Conservation (phyloP, 2,113 vertebrate species). For the Pionites leucogaster region DNA sequence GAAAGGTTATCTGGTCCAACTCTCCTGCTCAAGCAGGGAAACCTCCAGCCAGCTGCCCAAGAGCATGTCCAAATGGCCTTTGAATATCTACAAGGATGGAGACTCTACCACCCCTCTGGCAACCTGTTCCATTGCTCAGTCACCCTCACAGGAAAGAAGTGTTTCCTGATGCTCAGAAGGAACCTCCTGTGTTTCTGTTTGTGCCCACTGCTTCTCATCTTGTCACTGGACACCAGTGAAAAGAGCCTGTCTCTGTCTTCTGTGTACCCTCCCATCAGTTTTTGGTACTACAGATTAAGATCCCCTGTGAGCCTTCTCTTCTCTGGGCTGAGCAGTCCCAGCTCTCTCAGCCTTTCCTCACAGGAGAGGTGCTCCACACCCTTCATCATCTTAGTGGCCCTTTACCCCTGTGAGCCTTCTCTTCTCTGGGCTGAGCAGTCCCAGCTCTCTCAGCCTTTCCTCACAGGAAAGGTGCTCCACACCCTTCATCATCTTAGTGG, state of each 20-base stretch:
- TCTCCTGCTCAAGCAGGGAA: background rate
- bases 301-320: background rate
- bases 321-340: background rate
- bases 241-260: background rate
- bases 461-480: background rate
- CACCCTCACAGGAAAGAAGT: background rate
- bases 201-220: background rate
- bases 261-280: background rate
- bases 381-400: background rate
- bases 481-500: background rate
- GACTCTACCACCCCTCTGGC: background rate
- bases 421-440: background rate
- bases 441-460: background rate
- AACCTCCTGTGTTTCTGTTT: background rate
- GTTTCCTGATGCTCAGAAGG: background rate
- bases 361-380: background rate
- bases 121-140: background rate
- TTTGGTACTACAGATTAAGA: background rate
- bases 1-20: background rate
- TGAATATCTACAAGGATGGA: background rate
- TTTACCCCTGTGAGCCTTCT: too few species aligned
- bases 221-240: background rate
- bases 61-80: background rate
- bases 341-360: background rate
- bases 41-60: background rate